Evolutionary conservation across 2,797 vertebrate species (phyloP).

Genomic region (Microtus californicus): DNA sequence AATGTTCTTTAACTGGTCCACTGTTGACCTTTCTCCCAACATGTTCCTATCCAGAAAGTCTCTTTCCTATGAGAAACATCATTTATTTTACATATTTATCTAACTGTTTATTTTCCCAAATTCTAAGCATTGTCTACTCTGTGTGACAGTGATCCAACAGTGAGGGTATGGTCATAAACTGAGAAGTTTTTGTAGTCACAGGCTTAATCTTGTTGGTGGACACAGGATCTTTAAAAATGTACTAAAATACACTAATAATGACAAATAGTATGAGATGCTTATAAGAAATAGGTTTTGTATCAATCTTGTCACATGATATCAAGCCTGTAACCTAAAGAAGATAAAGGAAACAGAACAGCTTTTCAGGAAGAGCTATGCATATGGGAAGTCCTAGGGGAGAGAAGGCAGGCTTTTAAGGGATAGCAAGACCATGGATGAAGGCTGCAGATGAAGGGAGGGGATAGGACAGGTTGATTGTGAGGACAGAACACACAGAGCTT

Average conservation of each 20-base stretch:
- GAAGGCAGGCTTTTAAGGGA: background rate
- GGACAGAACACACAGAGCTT: background rate
- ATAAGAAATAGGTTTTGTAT: background rate
- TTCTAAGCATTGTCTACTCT: no score
- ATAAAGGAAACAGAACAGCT: background rate
- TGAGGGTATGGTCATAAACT: background rate
- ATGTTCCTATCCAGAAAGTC: background rate
- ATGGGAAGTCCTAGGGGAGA: background rate
- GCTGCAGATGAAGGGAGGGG: background rate
- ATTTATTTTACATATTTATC: background rate
- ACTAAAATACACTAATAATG: background rate
- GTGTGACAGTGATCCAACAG: background rate
- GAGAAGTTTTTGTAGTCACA: background rate
- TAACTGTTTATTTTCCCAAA: background rate
- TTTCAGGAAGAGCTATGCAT: background rate
- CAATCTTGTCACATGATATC: background rate
- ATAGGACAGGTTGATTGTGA: accelerated
- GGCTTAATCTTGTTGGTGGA: background rate
- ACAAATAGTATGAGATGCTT: background rate
- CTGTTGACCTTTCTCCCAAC: background rate
- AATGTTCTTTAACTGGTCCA: background rate
- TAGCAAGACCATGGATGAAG: background rate
- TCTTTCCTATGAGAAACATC: background rate
- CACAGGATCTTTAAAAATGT: background rate
- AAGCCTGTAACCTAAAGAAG: background rate